phyloP scores from a whole-genome alignment of 1,140 invertebrate species.

The Orchestia grillus region DNA sequence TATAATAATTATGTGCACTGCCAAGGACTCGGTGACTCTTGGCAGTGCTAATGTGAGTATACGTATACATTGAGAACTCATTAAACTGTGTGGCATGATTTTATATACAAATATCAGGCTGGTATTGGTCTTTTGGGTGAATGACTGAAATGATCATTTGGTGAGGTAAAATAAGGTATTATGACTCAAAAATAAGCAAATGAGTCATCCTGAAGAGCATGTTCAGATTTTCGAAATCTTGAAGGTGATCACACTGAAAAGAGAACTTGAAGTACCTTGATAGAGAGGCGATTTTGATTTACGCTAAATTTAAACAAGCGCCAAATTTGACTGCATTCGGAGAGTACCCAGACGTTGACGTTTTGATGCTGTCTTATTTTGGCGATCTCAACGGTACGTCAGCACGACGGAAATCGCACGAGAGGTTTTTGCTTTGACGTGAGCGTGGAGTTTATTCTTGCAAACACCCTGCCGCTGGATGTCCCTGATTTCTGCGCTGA shows the following conservation, averaged over 20 bases:
- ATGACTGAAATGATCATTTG: not conserved
- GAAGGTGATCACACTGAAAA: not conserved
- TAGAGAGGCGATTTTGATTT: constrained; percentile 22
- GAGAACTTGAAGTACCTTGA: constrained; percentile 2
- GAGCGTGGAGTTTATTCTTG: not conserved
- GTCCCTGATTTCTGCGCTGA: not conserved
- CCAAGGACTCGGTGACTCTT: not conserved
- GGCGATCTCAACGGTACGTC: not conserved
- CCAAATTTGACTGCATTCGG: constrained; percentile 39
- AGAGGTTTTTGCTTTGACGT: not conserved
- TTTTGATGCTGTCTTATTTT: constrained; percentile 17
- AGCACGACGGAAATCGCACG: not conserved
- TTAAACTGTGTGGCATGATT: not conserved
- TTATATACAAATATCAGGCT: not conserved
- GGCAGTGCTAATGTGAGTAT: not conserved
- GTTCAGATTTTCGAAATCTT: not conserved
- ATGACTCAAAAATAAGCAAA: not conserved
- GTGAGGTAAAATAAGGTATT: not conserved
- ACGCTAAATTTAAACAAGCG: not conserved
- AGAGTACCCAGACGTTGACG: constrained; percentile 44
- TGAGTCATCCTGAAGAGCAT: not conserved
- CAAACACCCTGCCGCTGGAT: no score
- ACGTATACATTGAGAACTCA: not conserved
- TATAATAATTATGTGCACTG: not conserved
- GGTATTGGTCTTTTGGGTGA: not conserved